A percentile compares a stretch with the other conserved stretches of the same genome.
phyloP scores from a whole-genome alignment of 2,888 invertebrate species.

The Fragum whitleyi region DNA sequence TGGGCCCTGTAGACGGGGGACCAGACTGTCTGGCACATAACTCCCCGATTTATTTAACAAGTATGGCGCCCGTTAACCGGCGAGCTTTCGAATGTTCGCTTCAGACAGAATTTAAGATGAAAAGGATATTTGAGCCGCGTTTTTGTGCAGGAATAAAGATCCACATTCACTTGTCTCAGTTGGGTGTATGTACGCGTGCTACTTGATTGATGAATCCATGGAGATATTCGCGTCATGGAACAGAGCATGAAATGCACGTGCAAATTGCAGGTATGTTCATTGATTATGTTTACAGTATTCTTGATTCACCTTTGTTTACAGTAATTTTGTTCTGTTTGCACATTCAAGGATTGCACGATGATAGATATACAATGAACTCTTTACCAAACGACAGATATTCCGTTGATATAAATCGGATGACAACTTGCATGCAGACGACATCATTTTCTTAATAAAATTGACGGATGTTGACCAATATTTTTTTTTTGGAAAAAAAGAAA shows the following conservation, averaged over 20 bases:
- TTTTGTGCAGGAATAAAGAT: background rate
- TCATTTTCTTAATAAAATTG: too few relatives aligned
- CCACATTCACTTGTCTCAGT: background rate
- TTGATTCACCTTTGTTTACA: too few relatives aligned
- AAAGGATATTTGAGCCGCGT: constrained; percentile 12
- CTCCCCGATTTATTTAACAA: constrained; percentile 48
- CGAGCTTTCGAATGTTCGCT: constrained; percentile 21
- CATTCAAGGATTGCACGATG: too few relatives aligned
- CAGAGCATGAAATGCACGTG: background rate
- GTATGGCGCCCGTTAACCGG: constrained; percentile 1
- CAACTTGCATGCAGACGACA: too few relatives aligned
- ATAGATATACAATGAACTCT: too few relatives aligned
- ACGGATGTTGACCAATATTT: too few relatives aligned
- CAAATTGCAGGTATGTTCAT: background rate
- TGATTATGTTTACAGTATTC: background rate
- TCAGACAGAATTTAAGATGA: constrained; percentile 29
- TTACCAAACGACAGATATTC: too few relatives aligned
- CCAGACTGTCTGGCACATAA: constrained; percentile 37
- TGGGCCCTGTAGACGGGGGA: constrained; percentile 26
- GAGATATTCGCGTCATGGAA: background rate
- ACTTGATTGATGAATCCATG: background rate
- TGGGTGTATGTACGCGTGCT: background rate
- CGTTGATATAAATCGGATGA: too few relatives aligned
- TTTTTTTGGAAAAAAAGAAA: too few relatives aligned
- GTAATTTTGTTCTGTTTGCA: too few relatives aligned